phyloP scores from a whole-genome alignment of 53 echinoderm and acorn worm species.

The Pentamera pediparva region DNA sequence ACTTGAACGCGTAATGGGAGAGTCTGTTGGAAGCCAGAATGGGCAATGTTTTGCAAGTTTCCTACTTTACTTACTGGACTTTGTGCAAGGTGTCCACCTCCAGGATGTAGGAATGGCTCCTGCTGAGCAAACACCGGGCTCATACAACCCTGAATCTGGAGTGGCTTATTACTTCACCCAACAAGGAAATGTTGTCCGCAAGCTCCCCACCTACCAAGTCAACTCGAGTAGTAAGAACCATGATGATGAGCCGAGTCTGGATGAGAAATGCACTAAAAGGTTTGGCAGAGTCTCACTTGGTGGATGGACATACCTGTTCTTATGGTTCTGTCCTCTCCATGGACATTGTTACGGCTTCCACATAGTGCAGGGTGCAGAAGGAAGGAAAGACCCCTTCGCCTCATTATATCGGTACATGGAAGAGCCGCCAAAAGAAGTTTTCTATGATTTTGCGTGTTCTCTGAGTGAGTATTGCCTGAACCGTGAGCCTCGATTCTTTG shows the following conservation, averaged over 20 bases:
- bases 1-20: not conserved
- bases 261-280: slow-evolving; percentile 6
- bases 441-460: slow-evolving; percentile 10
- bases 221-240: not conserved
- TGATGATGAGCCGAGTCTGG: not conserved
- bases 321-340: slow-evolving; percentile 16
- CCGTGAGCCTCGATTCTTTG: not conserved
- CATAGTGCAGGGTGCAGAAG: not conserved
- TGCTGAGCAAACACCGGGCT: not conserved
- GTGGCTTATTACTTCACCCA: slow-evolving; percentile 12
- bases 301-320: slow-evolving; percentile 4
- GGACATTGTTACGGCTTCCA: slow-evolving; percentile 11
- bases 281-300: not conserved
- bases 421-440: not conserved
- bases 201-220: not conserved
- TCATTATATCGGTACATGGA: slow-evolving; percentile 7
- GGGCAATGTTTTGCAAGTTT: not conserved
- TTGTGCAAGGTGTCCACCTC: not conserved
- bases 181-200: not conserved
- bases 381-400: not conserved
- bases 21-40: not conserved
- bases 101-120: slow-evolving; percentile 2
- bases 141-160: slow-evolving; percentile 12
- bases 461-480: slow-evolving; percentile 11
- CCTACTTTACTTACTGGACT: slow-evolving; percentile 7